A percentile compares a stretch with the other conserved stretches of the same genome.
These are phyloP conservation scores for Chelonoidis abingdonii DNA, from an alignment of 2,113 vertebrate species.

Conservation along the genomic window DNA sequence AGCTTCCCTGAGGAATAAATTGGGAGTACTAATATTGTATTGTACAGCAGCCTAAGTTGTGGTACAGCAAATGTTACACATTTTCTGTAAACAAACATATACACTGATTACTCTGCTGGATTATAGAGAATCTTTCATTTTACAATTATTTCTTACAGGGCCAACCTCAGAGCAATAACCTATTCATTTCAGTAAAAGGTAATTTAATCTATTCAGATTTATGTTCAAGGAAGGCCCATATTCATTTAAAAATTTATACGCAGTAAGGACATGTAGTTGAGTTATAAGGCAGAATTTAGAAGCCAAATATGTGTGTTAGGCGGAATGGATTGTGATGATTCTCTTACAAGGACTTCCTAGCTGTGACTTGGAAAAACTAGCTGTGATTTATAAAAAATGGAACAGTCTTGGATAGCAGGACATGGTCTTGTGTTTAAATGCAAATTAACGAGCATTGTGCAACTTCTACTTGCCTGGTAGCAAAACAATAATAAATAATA, in stretches of 20 bases:
- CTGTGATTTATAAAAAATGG: background rate
- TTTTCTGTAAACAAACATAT: background rate
- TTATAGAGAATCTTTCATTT: background rate
- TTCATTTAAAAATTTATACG: constrained; percentile 11
- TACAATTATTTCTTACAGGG: background rate
- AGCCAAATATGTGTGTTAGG: background rate
- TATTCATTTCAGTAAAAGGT: constrained; percentile 2
- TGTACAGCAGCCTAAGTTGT: background rate
- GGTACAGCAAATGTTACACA: background rate
- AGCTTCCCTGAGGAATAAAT: background rate
- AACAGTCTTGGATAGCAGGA: background rate
- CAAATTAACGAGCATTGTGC: background rate
- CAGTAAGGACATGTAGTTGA: background rate
- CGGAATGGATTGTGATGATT: background rate
- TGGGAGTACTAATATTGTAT: background rate
- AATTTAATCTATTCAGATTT: constrained; percentile 30
- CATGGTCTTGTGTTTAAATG: background rate
- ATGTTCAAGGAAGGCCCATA: background rate
- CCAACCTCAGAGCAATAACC: background rate
- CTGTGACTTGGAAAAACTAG: background rate
- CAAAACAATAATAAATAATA: background rate
- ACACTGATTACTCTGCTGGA: background rate
- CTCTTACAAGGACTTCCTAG: background rate
- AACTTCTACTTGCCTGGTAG: constrained; percentile 30
- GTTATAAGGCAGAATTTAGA: constrained; percentile 22